phyloP scores from a whole-genome alignment of 1,140 invertebrate species.

The Drosophila parabipectinata region DNA sequence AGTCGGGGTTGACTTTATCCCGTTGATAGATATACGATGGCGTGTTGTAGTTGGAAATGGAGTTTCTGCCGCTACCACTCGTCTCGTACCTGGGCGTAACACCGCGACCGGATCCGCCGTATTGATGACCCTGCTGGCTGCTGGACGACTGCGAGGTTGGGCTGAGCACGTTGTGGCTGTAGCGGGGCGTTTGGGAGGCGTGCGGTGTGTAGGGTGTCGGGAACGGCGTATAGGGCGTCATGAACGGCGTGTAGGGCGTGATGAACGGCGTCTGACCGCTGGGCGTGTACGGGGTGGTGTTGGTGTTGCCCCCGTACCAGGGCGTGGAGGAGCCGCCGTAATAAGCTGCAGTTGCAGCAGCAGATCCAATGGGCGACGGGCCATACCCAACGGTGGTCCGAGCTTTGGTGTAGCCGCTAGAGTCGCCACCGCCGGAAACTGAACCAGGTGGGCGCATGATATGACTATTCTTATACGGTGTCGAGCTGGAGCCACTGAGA shows the following conservation, averaged over 20 bases:
- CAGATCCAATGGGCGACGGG: slow-evolving; percentile 84
- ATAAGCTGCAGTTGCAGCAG: slow-evolving; percentile 62
- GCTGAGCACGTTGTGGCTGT: slow-evolving; percentile 86
- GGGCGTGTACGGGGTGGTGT: slow-evolving; percentile 93
- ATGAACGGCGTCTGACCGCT: slow-evolving; percentile 95
- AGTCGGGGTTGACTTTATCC: slow-evolving; percentile 73
- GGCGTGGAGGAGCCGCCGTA: slow-evolving; percentile 85
- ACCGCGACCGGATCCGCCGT: slow-evolving; percentile 71
- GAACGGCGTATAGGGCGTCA: slow-evolving; percentile 83
- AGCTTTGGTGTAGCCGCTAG: slow-evolving; percentile 87
- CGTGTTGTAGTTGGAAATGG: slow-evolving; percentile 45
- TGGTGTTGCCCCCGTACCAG: slow-evolving; percentile 83
- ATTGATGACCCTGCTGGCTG: slow-evolving; percentile 82
- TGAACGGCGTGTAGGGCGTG: slow-evolving; percentile 90
- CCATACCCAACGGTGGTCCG: slow-evolving; percentile 86
- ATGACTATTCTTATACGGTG: slow-evolving; percentile 16
- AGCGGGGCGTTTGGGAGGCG: slow-evolving; percentile 87
- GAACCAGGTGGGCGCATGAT: slow-evolving; percentile 45
- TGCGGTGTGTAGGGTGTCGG: slow-evolving; percentile 80
- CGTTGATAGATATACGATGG: slow-evolving; percentile 56
- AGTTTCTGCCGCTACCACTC: slow-evolving; percentile 21
- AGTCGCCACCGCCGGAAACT: slow-evolving; percentile 83
- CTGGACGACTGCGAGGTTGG: slow-evolving; percentile 84
- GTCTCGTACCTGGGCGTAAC: slow-evolving; percentile 72
- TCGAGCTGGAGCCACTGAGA: slow-evolving; percentile 86